A percentile compares a stretch with the other conserved stretches of the same genome.
Conservation (phyloP, 2,113 vertebrate genomes). For the Ceratotherium simum region DNA sequence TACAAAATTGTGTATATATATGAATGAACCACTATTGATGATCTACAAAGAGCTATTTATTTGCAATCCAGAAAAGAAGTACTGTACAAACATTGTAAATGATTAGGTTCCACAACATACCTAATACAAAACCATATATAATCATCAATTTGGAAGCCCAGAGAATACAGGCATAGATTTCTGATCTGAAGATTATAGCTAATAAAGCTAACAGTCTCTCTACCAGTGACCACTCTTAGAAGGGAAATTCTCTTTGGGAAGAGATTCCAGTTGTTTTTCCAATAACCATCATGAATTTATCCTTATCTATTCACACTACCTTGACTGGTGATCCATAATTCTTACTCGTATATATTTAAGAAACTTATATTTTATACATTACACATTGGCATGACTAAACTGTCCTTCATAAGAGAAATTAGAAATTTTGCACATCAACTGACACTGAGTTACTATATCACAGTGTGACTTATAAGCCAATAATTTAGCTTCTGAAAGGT, state of each 20-base stretch:
- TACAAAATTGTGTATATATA: neutral
- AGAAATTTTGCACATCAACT: neutral
- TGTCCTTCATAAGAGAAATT: neutral
- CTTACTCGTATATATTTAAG: neutral
- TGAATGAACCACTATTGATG: neutral
- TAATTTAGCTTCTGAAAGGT: slow-evolving; percentile 26
- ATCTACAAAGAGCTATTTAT: slow-evolving; percentile 32
- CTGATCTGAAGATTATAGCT: neutral
- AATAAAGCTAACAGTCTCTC: neutral
- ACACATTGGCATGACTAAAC: neutral
- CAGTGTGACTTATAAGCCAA: neutral
- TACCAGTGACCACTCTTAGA: neutral
- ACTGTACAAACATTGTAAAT: neutral
- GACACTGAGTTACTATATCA: neutral
- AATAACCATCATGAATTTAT: neutral
- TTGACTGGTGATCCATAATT: neutral
- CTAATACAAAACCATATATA: slow-evolving; percentile 7
- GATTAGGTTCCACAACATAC: neutral
- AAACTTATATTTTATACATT: neutral
- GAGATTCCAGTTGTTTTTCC: neutral
- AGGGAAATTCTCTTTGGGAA: neutral
- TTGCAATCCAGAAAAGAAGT: slow-evolving; percentile 16
- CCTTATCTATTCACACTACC: neutral
- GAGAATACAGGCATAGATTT: slow-evolving; percentile 44
- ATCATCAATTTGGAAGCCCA: neutral